Conservation (phyloP, 2,888 invertebrate genomes). For the Acheta domesticus region DNA sequence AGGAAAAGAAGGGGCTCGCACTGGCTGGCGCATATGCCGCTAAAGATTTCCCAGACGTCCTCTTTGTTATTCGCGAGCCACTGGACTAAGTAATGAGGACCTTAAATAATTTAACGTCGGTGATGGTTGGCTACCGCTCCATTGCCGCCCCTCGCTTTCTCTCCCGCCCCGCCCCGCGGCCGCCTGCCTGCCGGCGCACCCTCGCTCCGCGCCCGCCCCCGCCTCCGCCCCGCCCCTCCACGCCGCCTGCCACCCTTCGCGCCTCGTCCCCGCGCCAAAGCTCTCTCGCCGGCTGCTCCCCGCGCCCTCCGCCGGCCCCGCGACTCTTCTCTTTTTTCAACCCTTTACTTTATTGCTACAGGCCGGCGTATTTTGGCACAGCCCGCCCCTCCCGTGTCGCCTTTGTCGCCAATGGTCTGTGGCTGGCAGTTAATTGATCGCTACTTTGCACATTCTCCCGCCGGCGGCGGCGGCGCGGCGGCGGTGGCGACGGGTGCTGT, state of each 20-base stretch:
- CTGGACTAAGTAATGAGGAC: conserved; percentile 9
- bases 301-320: not conserved
- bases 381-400: conserved; percentile 18
- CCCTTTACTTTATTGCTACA: conserved; percentile 18
- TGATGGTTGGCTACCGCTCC: conserved; percentile 18
- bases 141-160: not conserved
- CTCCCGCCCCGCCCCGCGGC: not conserved
- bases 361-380: conserved; percentile 18
- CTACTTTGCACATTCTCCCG: conserved; percentile 18
- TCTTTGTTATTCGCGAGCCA: conserved; percentile 18
- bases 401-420: conserved; percentile 18
- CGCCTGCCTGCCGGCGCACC: not conserved
- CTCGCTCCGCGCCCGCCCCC: not conserved
- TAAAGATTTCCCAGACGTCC: conserved; percentile 1
- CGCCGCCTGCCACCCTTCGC: not conserved
- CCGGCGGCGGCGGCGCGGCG: not conserved
- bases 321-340: conserved; percentile 1
- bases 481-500: not conserved
- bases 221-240: not conserved
- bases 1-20: not conserved
- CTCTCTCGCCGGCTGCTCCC: not conserved
- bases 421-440: conserved; percentile 18
- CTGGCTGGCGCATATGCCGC: conserved; percentile 1
- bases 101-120: conserved; percentile 11
- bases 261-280: not conserved